Conservation (phyloP, 2,113 vertebrate genomes). For the Manacus vitellinus region DNA sequence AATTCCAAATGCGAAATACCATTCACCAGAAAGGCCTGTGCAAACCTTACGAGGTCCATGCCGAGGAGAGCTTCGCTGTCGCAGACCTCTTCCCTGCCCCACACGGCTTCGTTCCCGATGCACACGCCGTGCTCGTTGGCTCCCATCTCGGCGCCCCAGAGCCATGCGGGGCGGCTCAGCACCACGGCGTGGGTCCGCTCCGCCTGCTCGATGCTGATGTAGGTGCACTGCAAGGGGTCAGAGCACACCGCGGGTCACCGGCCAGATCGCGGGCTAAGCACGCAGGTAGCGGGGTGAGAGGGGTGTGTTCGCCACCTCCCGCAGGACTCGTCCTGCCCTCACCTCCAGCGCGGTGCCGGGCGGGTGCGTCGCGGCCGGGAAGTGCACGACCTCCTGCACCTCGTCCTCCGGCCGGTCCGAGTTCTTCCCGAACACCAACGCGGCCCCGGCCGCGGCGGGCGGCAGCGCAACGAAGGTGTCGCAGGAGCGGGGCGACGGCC, state of each 20-base stretch:
- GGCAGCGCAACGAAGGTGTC: slow-evolving; percentile 95
- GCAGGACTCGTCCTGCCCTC: neutral
- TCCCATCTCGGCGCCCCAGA: slow-evolving; percentile 98
- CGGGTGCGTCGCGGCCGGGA: slow-evolving; percentile 74
- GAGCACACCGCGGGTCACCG: neutral
- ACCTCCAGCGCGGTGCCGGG: slow-evolving; percentile 82
- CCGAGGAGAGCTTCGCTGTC: slow-evolving; percentile 87
- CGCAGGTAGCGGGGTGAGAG: neutral
- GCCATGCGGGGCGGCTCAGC: slow-evolving; percentile 93
- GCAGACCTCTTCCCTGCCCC: slow-evolving; percentile 86
- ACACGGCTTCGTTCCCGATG: slow-evolving; percentile 95
- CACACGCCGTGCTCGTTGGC: slow-evolving; percentile 95
- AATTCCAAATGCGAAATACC: too few species aligned
- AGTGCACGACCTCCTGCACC: slow-evolving; percentile 90
- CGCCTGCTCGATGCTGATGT: slow-evolving; percentile 86
- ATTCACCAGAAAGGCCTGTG: neutral
- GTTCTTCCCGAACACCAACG: slow-evolving; percentile 94
- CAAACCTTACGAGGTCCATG: slow-evolving; percentile 95
- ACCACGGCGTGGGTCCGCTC: slow-evolving; percentile 84
- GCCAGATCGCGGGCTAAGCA: rapidly evolving
- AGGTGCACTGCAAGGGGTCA: slow-evolving; percentile 85
- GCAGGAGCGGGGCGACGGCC: slow-evolving; percentile 80
- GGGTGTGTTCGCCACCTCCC: neutral
- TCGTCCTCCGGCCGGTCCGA: slow-evolving; percentile 91
- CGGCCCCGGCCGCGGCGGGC: slow-evolving; percentile 80